Evolutionary conservation across 1,140 invertebrate species (phyloP).

Genomic region (Lepidurus apus): DNA sequence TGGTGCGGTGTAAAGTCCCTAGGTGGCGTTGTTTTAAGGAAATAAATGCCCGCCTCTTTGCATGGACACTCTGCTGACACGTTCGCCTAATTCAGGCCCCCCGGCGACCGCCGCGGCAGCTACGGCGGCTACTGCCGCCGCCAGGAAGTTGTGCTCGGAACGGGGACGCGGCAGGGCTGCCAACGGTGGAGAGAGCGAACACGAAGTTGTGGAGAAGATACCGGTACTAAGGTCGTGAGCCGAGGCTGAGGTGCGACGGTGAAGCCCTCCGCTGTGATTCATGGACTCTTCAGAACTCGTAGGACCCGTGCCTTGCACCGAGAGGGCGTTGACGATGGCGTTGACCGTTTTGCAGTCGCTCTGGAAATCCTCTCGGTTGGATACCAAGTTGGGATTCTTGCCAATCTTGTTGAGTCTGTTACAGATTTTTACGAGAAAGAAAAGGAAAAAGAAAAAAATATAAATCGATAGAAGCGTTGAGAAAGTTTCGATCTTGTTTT

Average conservation of each 20-base stretch:
- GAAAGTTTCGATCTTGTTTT: not conserved
- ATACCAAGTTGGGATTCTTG: constrained; percentile 93
- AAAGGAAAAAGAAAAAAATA: constrained; percentile 32
- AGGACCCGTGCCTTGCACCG: constrained; percentile 61
- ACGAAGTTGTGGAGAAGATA: constrained; percentile 25
- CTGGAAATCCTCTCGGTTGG: constrained; percentile 67
- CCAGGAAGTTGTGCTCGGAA: constrained; percentile 33
- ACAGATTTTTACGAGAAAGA: constrained; percentile 36
- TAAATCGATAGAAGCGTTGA: not conserved
- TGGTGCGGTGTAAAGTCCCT: not conserved
- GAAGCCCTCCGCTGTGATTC: constrained; percentile 26
- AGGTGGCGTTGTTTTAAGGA: not conserved
- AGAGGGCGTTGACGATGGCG: constrained; percentile 81
- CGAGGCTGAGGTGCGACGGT: constrained; percentile 17
- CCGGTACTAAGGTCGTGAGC: constrained; percentile 22
- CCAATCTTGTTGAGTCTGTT: constrained; percentile 91
- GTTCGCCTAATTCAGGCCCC: constrained; percentile 8
- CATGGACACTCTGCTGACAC: constrained; percentile 22
- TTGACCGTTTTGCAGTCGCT: constrained; percentile 82
- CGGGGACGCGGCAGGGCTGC: constrained; percentile 30
- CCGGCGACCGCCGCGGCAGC: constrained; percentile 28
- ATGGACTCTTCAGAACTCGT: constrained; percentile 36
- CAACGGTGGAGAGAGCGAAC: not conserved
- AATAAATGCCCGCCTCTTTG: constrained; percentile 24
- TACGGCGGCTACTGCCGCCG: constrained; percentile 28